Percentiles rank a stretch among this genome's conserved stretches.
These are phyloP conservation scores for Daphoenositta chrysoptera DNA, from an alignment of 2,113 vertebrate species.

Conservation along the genomic window DNA sequence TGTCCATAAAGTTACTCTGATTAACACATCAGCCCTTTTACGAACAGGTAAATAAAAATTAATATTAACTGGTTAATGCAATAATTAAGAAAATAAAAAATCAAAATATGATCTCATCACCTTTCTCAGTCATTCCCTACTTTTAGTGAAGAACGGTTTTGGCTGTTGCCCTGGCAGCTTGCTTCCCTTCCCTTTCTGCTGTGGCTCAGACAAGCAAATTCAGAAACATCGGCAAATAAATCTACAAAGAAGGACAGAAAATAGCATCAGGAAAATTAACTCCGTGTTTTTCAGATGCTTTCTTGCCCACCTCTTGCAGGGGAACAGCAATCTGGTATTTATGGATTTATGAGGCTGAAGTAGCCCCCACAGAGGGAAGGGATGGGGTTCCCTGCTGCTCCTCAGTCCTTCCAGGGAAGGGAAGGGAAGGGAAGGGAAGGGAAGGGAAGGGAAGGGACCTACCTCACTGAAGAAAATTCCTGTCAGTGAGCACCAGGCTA, in stretches of 20 bases:
- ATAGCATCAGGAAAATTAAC: neutral
- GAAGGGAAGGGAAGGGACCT: too few species aligned
- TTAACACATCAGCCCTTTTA: neutral
- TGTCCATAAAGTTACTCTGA: neutral
- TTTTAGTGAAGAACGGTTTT: neutral
- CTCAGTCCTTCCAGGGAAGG: neutral
- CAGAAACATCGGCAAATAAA: neutral
- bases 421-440: too few species aligned
- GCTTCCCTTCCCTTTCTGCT: neutral
- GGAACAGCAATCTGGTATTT: neutral
- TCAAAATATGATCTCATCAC: neutral
- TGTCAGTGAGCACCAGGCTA: neutral
- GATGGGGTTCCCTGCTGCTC: slow-evolving; percentile 4
- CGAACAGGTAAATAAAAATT: neutral
- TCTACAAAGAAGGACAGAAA: neutral
- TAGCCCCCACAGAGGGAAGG: neutral
- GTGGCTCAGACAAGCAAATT: neutral
- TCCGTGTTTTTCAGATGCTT: neutral
- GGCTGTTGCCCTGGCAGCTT: neutral
- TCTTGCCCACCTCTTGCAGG: neutral
- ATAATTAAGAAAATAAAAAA: neutral
- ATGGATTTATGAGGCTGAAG: neutral
- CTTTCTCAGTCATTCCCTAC: neutral
- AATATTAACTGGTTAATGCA: neutral
- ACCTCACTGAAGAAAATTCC: neutral